Evolutionary conservation across 1,140 invertebrate species (phyloP), one percentile per base, ranked within the genome.

Genomic region (Bombus picipes): DNA sequence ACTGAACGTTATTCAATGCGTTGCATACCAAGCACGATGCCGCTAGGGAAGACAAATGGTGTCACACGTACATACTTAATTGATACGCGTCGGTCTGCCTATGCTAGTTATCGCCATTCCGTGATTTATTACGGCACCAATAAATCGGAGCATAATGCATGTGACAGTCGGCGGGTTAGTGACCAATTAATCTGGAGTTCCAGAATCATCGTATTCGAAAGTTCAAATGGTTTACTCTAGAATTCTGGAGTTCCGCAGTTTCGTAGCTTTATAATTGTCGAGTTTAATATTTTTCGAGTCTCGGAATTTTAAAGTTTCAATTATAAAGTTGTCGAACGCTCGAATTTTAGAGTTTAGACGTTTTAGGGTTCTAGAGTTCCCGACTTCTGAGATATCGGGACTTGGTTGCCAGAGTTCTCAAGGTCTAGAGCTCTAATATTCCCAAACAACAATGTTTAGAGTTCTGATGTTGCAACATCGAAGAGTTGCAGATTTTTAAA

Each of bases 1-100:
- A 84, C 47, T 57, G 39, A 78, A 79, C 65, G 66, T 84, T 84
- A 78, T 84, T 71, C 68, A 59, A 79, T 84, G 66, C 71, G 59
- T 66, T 37, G 34, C 41, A 34, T 59, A 32, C 22, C 57, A 32
- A 6, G 43, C 32, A 76, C 72, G 41, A 25, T 53, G 47, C n/a
- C 65, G n/a, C n/a, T 32, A 15, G 39, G 47, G 70, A 84, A 79
- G 75, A 71, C 75, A 84, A 71, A 78, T 66, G 74, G 75, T 78
- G 47, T 47, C 37, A 32, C 39, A 28, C 37, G 75, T 43, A 53
- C 47, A 53, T 53, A 53, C 18, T 53, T 53, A 78, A 78, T 37
- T 37, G 47, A 84, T 79, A 53, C 41, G 57, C 32, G 59, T 66
- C 59, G 59, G n/a, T 76, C 32, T 32, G 15, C 9, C 25, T 9